Evolutionary conservation across 2,113 vertebrate species (phyloP).

Genomic region (Varanus komodoensis): DNA sequence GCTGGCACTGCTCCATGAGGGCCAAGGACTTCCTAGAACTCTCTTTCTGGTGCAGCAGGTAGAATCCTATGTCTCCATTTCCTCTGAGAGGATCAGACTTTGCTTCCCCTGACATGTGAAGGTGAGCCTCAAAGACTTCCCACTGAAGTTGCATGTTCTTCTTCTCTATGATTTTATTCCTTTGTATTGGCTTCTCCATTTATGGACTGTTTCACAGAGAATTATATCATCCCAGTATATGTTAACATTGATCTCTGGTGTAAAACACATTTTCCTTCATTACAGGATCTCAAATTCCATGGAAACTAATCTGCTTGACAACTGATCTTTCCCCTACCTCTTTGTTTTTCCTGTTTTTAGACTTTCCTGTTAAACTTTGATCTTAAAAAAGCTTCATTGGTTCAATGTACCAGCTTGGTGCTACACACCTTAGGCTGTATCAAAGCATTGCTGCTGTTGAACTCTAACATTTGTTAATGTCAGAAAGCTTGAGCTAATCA

Average conservation of each 20-base stretch:
- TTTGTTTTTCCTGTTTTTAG: neutral
- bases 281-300: neutral
- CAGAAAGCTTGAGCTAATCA: neutral
- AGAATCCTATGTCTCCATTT: neutral
- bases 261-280: neutral
- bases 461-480: too few relatives aligned
- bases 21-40: neutral
- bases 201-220: neutral
- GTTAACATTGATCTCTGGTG: neutral
- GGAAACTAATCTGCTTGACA: neutral
- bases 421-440: neutral
- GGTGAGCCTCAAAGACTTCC: neutral
- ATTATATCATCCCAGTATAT: neutral
- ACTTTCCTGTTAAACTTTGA: neutral
- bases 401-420: neutral
- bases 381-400: neutral
- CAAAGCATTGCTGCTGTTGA: neutral
- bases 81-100: too few relatives aligned
- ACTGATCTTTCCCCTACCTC: neutral
- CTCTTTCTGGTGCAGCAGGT: neutral
- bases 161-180: neutral
- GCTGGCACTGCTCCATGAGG: neutral
- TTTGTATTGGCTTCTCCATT: neutral
- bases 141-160: neutral
- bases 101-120: neutral